These are phyloP conservation scores for Heliconius ethilla DNA, from an alignment of 2,888 invertebrate genomes.

Conservation along the genomic window DNA sequence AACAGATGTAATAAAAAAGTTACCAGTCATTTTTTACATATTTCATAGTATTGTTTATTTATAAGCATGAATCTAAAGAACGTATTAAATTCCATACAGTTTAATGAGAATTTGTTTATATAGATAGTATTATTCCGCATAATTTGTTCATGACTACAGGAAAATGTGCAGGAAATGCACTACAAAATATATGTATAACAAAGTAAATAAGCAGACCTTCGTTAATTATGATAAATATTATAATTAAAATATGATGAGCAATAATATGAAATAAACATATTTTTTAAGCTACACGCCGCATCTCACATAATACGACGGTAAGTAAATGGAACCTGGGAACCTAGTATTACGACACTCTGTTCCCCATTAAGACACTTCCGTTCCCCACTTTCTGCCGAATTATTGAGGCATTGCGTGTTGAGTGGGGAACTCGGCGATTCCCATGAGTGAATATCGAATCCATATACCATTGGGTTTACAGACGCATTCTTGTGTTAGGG, in stretches of 20 bases:
- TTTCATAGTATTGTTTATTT: neutral
- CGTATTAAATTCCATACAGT: neutral
- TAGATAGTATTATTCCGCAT: constrained; percentile 9
- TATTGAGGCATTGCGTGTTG: no score
- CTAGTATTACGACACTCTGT: no score
- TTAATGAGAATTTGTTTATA: neutral
- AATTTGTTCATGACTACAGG: constrained; percentile 7
- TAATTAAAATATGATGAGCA: neutral
- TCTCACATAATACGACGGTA: no score
- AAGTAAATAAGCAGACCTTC: neutral
- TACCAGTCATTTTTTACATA: neutral
- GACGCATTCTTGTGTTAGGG: no score
- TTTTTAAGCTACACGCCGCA: no score
- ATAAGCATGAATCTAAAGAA: neutral
- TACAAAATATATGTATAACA: neutral
- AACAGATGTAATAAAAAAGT: neutral
- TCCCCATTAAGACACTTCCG: no score
- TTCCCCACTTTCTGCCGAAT: no score
- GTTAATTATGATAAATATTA: neutral
- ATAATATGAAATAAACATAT: neutral
- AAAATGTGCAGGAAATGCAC: constrained; percentile 32
- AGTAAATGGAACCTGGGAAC: no score
- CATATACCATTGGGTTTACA: no score
- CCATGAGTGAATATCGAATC: no score
- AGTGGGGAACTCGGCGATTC: no score